Conservation (phyloP, 2,113 vertebrate genomes). For the Sterna hirundo region DNA sequence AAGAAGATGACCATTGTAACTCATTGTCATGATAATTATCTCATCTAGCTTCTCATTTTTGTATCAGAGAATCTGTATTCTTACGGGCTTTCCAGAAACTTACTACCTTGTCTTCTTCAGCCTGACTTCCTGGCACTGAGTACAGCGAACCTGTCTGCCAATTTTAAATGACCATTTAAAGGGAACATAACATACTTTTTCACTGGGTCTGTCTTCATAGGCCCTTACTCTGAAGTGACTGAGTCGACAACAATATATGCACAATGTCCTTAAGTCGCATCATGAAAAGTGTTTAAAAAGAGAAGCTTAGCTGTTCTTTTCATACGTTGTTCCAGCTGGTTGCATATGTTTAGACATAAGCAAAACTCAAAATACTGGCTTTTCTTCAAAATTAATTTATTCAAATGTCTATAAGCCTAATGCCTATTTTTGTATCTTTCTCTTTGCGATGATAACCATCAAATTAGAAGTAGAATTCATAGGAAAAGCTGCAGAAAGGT, state of each 20-base stretch:
- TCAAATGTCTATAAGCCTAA: neutral
- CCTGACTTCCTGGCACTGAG: neutral
- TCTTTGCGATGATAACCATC: neutral
- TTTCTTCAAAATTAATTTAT: neutral
- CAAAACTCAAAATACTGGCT: neutral
- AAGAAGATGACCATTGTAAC: neutral
- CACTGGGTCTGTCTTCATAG: neutral
- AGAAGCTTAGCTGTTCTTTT: neutral
- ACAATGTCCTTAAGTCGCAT: neutral
- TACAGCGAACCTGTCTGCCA: neutral
- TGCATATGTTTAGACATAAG: neutral
- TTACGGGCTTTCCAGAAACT: neutral
- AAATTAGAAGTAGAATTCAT: neutral
- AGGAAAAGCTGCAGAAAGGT: neutral
- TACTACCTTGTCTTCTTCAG: neutral
- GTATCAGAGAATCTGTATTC: neutral
- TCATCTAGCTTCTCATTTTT: neutral
- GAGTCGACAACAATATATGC: neutral
- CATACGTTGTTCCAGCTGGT: neutral
- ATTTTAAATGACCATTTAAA: neutral
- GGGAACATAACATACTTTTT: neutral
- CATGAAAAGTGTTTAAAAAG: neutral
- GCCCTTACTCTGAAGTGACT: neutral
- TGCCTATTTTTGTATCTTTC: neutral
- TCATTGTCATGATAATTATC: neutral